These are phyloP conservation scores for Amblyjoppa fuscipennis DNA, from an alignment of 2,888 invertebrate species.

Conservation along the genomic window DNA sequence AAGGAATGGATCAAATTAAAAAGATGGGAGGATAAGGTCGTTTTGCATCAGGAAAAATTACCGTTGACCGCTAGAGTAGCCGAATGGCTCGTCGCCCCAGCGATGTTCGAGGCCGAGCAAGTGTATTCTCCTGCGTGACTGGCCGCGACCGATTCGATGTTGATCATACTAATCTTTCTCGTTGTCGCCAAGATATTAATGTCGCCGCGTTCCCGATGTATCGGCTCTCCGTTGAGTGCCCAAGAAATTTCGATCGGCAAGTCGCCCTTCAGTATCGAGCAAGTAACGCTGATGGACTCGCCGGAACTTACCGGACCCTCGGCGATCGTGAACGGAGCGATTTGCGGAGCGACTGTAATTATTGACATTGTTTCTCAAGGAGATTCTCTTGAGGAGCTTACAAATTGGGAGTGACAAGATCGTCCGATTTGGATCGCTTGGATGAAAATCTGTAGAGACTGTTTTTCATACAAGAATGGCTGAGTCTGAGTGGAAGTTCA, in stretches of 20 bases:
- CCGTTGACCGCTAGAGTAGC: slow-evolving; percentile 87
- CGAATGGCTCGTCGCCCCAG: slow-evolving; percentile 86
- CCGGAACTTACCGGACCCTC: slow-evolving; percentile 92
- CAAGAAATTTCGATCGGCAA: slow-evolving; percentile 88
- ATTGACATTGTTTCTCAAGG: no score
- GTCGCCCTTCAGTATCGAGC: slow-evolving; percentile 92
- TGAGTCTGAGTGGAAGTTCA: no score
- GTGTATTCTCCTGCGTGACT: slow-evolving; percentile 86
- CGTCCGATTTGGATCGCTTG: no score
- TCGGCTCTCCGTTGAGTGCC: slow-evolving; percentile 83
- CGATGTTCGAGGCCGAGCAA: slow-evolving; percentile 86
- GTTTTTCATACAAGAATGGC: no score
- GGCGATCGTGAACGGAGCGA: slow-evolving; percentile 91
- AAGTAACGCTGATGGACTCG: slow-evolving; percentile 91
- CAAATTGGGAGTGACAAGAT: no score
- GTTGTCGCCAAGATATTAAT: slow-evolving; percentile 84
- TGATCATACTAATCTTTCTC: slow-evolving; percentile 86
- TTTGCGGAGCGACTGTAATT: slow-evolving; percentile 89
- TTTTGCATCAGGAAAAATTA: slow-evolving; percentile 75
- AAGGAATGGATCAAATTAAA: slow-evolving; percentile 59
- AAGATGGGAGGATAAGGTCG: slow-evolving; percentile 40
- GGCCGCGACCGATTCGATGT: slow-evolving; percentile 86
- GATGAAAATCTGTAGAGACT: no score
- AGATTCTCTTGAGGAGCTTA: no score
- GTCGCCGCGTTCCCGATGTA: slow-evolving; percentile 81